Evolutionary conservation across 2,113 vertebrate genomes (phyloP).

Genomic region (Alligator mississippiensis): DNA sequence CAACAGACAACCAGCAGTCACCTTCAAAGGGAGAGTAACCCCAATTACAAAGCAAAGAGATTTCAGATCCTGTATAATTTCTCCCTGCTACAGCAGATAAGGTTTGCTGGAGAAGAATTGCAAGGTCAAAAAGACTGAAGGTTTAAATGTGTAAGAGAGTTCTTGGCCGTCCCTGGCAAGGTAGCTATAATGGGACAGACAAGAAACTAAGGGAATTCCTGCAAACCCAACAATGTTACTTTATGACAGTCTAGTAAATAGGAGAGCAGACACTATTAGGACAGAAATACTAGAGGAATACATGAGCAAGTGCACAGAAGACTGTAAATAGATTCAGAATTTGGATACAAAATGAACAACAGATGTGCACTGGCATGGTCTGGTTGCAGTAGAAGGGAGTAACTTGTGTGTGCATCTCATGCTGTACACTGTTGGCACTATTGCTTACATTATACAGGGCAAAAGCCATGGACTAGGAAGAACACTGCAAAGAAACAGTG

Average conservation of each 20-base stretch:
- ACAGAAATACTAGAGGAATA: not conserved
- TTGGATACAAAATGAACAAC: not conserved
- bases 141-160: not conserved
- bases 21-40: not conserved
- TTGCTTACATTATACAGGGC: not conserved
- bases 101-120: not conserved
- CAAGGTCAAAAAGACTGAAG: not conserved
- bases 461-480: not conserved
- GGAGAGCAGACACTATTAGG: not conserved
- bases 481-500: not conserved
- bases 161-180: not conserved
- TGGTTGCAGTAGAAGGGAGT: not conserved
- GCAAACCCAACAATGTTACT: not conserved
- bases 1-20: not conserved
- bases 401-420: not conserved
- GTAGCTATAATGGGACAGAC: not conserved
- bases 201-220: not conserved
- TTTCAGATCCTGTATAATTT: not conserved
- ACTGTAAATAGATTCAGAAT: accelerated
- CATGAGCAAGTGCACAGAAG: not conserved
- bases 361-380: not conserved
- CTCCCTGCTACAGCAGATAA: not conserved
- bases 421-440: not conserved
- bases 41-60: not conserved
- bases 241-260: accelerated